phyloP scores from a whole-genome alignment of 2,113 vertebrate species.

The Blennius ocellaris region DNA sequence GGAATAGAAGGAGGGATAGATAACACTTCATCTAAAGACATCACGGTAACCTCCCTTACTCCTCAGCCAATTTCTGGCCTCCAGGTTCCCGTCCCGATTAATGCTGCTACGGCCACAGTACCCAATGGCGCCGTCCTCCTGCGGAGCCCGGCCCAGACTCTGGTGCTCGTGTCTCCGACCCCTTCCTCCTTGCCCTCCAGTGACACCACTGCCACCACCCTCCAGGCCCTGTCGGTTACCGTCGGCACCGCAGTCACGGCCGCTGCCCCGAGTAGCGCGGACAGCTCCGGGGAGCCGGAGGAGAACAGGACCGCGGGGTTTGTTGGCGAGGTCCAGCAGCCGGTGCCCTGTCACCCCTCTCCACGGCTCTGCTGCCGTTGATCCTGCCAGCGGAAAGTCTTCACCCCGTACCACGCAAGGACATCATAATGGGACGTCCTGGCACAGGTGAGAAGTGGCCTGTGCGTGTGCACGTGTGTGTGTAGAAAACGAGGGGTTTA shows the following conservation, averaged over 20 bases:
- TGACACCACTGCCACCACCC: constrained; percentile 59
- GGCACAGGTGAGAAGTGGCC: constrained; percentile 88
- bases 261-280: constrained; percentile 57
- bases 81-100: constrained; percentile 91
- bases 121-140: constrained; percentile 80
- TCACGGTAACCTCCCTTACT: constrained; percentile 52
- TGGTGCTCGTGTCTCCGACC: constrained; percentile 80
- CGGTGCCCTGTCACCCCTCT: constrained; percentile 91
- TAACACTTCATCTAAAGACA: constrained; percentile 66
- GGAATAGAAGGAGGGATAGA: constrained; percentile 47
- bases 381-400: constrained; percentile 89
- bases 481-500: constrained; percentile 1
- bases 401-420: constrained; percentile 91
- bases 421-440: constrained; percentile 94
- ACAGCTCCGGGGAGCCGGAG: constrained; percentile 59
- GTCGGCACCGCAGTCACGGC: constrained; percentile 72
- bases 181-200: constrained; percentile 72
- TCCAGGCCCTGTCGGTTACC: constrained; percentile 80
- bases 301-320: constrained; percentile 61
- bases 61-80: constrained; percentile 79
- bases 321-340: constrained; percentile 85
- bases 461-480: constrained; percentile 12
- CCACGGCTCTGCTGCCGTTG: constrained; percentile 90
- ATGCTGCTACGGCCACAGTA: constrained; percentile 80
- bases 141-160: constrained; percentile 77